Conservation (phyloP, 2,797 vertebrate genomes). For the Trachops cirrhosus region DNA sequence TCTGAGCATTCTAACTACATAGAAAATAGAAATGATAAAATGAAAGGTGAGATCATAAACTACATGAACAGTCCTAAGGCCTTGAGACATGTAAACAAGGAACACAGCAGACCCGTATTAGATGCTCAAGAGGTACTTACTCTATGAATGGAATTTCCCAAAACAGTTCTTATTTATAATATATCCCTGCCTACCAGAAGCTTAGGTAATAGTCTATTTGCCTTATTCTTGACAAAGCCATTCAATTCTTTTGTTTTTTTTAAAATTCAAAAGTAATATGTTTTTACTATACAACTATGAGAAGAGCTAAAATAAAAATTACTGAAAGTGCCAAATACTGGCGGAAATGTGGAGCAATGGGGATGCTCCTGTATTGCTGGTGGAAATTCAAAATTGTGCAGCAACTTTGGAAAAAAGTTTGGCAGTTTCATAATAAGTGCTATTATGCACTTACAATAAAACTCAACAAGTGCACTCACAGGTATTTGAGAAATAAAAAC, state of each 20-base stretch:
- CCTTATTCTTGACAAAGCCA: not conserved
- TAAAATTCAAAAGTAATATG: not conserved
- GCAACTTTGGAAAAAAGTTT: not conserved
- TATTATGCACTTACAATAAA: not conserved
- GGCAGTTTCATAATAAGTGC: not conserved
- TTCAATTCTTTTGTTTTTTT: not conserved
- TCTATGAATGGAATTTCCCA: not conserved
- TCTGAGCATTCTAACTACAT: not conserved
- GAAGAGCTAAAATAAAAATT: constrained; percentile 2
- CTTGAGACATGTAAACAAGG: not conserved
- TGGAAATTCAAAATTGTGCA: not conserved
- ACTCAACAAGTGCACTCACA: not conserved
- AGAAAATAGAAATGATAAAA: not conserved
- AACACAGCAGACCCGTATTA: not conserved
- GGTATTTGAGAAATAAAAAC: not conserved
- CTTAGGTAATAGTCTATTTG: not conserved
- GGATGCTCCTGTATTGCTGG: not conserved
- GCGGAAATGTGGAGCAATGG: not conserved
- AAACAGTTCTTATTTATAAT: not conserved
- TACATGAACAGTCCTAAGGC: not conserved
- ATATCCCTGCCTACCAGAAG: not conserved
- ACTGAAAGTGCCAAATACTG: not conserved
- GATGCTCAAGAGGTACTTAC: constrained; percentile 8
- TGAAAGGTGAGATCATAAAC: not conserved
- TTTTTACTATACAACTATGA: not conserved